Percentiles rank a stretch among this genome's conserved stretches.
Evolutionary conservation across 2,797 vertebrate genomes (phyloP).

Genomic region (Mus caroli): DNA sequence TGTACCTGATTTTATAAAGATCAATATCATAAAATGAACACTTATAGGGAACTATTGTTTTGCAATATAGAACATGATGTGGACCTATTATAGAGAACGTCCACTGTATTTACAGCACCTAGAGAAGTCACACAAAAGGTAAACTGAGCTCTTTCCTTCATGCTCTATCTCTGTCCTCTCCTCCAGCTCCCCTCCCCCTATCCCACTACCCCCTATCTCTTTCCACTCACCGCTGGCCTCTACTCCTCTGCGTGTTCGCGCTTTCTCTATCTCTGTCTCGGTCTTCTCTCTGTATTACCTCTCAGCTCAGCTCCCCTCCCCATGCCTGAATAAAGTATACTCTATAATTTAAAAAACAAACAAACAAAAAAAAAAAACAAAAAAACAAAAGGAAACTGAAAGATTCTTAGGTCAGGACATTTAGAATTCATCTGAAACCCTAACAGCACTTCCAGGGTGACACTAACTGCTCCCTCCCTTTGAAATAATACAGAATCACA

Average conservation of each 20-base stretch:
- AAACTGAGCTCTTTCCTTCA: background rate
- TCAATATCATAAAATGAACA: constrained; percentile 71
- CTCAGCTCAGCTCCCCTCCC: too few relatives aligned
- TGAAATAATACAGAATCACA: constrained; percentile 48
- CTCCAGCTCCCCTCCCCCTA: too few relatives aligned
- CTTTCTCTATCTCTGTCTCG: too few relatives aligned
- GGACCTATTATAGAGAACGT: constrained; percentile 54
- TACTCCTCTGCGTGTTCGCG: too few relatives aligned
- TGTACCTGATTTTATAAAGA: constrained; percentile 71
- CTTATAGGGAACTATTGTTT: constrained; percentile 69
- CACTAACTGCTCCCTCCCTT: background rate
- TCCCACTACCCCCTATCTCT: too few relatives aligned
- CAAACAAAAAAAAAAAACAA: too few relatives aligned
- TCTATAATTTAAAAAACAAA: too few relatives aligned
- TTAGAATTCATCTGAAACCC: background rate
- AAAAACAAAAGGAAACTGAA: background rate
- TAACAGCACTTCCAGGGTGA: background rate
- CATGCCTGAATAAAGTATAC: too few relatives aligned
- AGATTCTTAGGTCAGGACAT: constrained; percentile 48
- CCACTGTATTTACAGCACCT: constrained; percentile 69
- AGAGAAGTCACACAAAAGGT: constrained; percentile 53
- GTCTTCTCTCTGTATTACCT: too few relatives aligned
- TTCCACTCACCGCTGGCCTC: too few relatives aligned
- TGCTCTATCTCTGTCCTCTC: too few relatives aligned
- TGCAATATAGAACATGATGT: constrained; percentile 59